phyloP scores from a whole-genome alignment of 1,140 invertebrate genomes.

The Mesaphorura yosii region DNA sequence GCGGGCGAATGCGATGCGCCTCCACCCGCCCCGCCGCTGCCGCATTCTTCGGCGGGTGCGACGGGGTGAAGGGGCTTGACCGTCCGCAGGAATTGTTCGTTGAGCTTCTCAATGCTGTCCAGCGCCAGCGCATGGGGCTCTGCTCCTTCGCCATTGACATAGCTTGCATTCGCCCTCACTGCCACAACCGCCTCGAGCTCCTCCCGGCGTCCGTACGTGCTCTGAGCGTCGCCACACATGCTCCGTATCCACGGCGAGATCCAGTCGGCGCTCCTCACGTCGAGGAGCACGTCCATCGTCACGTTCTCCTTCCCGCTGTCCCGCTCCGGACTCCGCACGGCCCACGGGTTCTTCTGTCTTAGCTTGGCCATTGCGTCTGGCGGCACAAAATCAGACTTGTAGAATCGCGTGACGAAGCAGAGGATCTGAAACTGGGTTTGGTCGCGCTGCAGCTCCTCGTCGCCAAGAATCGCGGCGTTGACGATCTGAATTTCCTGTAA shows the following conservation, averaged over 20 bases:
- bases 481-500: slow-evolving; percentile 81
- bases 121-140: slow-evolving; percentile 1
- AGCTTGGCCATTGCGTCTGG: slow-evolving; percentile 94
- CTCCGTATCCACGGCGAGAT: slow-evolving; percentile 61
- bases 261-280: slow-evolving; percentile 50
- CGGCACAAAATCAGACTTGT: slow-evolving; percentile 76
- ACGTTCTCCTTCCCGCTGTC: slow-evolving; percentile 67
- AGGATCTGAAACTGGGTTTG: slow-evolving; percentile 80
- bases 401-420: slow-evolving; percentile 81
- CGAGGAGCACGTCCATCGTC: slow-evolving; percentile 67
- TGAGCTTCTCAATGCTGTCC: slow-evolving; percentile 15
- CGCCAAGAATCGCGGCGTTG: slow-evolving; percentile 81
- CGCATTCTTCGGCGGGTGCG: slow-evolving; percentile 34
- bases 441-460: slow-evolving; percentile 72
- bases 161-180: slow-evolving; percentile 50
- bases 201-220: slow-evolving; percentile 61
- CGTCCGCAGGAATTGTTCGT: slow-evolving; percentile 22
- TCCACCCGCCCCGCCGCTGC: too few species aligned
- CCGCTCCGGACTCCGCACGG: slow-evolving; percentile 73
- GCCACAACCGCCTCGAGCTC: slow-evolving; percentile 66
- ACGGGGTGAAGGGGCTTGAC: slow-evolving; percentile 33
- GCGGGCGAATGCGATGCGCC: too few species aligned
- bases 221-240: slow-evolving; percentile 60
- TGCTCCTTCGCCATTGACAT: slow-evolving; percentile 4
- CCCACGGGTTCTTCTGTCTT: slow-evolving; percentile 80